Percentiles rank a stretch among this genome's conserved stretches.
phyloP scores from a whole-genome alignment of 92 coral and sea anemone species.

The Ricordea florida region DNA sequence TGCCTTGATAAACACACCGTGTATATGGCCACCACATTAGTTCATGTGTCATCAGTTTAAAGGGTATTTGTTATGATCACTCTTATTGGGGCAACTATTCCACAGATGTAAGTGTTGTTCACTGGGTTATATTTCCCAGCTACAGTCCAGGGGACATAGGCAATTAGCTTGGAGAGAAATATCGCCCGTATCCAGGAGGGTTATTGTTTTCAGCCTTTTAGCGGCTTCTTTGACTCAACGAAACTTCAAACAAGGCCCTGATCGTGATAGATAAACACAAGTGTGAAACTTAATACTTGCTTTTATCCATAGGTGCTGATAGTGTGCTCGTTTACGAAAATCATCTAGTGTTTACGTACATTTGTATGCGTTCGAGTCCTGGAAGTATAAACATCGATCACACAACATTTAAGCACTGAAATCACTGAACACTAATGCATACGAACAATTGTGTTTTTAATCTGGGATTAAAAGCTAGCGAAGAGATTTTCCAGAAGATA shows the following conservation, averaged over 20 bases:
- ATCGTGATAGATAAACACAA: conserved; percentile 51
- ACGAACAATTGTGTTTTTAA: conserved; percentile 62
- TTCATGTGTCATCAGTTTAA: neutral
- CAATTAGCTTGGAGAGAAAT: conserved; percentile 23
- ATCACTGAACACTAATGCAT: conserved; percentile 12
- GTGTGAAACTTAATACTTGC: conserved; percentile 33
- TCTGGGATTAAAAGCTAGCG: conserved; percentile 41
- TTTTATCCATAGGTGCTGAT: conserved; percentile 15
- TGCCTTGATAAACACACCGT: conserved; percentile 1
- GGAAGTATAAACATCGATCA: neutral
- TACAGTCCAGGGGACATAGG: conserved; percentile 6
- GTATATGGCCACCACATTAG: neutral
- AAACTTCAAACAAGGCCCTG: conserved; percentile 50
- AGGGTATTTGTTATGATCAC: neutral
- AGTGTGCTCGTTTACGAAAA: conserved; percentile 4
- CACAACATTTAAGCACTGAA: conserved; percentile 26
- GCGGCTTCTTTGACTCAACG: conserved; percentile 64
- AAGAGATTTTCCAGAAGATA: conserved; percentile 57
- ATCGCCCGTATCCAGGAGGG: conserved; percentile 25
- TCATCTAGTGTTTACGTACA: conserved; percentile 32
- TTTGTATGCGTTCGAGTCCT: conserved; percentile 26
- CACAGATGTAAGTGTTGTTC: neutral
- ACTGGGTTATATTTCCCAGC: neutral
- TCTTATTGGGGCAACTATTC: neutral
- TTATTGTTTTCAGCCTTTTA: conserved; percentile 55